phyloP scores from a whole-genome alignment of 2,797 vertebrate species.

The Rhinophrynus dorsalis region DNA sequence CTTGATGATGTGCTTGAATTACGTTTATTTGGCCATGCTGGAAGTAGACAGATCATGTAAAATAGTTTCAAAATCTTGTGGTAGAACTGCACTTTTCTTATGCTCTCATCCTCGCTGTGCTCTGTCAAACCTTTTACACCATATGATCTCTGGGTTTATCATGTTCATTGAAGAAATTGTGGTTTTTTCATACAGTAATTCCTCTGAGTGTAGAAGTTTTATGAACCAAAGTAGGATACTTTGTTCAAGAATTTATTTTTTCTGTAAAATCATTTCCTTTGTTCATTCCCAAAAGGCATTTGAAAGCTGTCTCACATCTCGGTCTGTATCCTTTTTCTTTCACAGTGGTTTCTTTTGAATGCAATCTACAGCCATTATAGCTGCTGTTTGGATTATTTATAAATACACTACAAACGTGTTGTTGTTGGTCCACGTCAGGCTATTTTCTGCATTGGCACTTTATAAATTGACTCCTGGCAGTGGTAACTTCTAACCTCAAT shows the following conservation, averaged over 20 bases:
- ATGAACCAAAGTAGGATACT: not conserved
- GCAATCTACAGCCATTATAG: not conserved
- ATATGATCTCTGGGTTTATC: not conserved
- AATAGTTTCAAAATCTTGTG: too few relatives aligned
- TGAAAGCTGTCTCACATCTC: not conserved
- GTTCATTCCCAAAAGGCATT: not conserved
- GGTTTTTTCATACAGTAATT: not conserved
- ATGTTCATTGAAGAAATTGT: not conserved
- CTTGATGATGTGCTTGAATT: too few relatives aligned
- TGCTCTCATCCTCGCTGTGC: too few relatives aligned
- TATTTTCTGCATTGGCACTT: too few relatives aligned
- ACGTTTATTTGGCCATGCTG: too few relatives aligned
- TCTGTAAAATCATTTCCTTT: not conserved
- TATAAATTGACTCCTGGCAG: too few relatives aligned
- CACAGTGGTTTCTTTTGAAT: not conserved
- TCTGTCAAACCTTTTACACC: too few relatives aligned
- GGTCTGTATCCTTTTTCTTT: not conserved
- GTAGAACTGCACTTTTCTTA: too few relatives aligned
- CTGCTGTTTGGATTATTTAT: not conserved
- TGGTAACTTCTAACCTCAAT: too few relatives aligned
- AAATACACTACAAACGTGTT: too few relatives aligned
- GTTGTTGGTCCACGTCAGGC: too few relatives aligned
- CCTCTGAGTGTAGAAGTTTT: not conserved
- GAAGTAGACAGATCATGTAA: too few relatives aligned
- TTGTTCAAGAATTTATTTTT: slow-evolving; percentile 1